phyloP scores from a whole-genome alignment of 2,888 invertebrate species.

The Nomada ferruginata region DNA sequence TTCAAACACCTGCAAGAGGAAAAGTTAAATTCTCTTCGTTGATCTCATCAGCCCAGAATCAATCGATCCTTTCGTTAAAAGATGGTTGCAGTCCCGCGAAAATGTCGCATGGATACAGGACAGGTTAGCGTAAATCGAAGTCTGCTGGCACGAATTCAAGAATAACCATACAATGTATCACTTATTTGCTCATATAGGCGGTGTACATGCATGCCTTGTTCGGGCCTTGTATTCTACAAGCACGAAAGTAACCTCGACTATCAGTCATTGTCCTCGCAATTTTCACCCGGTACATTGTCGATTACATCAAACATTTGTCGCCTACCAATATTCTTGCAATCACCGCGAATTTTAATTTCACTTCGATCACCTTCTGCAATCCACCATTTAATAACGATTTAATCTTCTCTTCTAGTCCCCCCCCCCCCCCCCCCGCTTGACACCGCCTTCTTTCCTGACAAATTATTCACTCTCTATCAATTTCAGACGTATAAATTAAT shows the following conservation, averaged over 20 bases:
- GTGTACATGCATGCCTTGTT: constrained; percentile 19
- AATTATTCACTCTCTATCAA: not conserved
- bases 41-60: constrained; percentile 4
- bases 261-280: constrained; percentile 57
- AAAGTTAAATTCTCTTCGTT: not conserved
- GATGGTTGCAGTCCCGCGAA: constrained; percentile 31
- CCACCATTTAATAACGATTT: constrained; percentile 46
- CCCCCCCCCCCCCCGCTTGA: not conserved
- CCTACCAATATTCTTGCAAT: constrained; percentile 40
- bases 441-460: not conserved
- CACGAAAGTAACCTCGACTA: constrained; percentile 27
- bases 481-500: too few species aligned
- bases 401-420: constrained; percentile 35
- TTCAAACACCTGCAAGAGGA: not conserved
- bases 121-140: constrained; percentile 70
- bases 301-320: constrained; percentile 56
- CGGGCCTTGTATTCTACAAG: constrained; percentile 34
- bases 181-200: constrained; percentile 41
- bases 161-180: constrained; percentile 68
- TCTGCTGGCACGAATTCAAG: constrained; percentile 77
- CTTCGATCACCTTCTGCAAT: constrained; percentile 45
- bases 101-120: constrained; percentile 28
- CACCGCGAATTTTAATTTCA: constrained; percentile 34
- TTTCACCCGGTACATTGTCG: constrained; percentile 54
- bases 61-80: constrained; percentile 25